phyloP scores from a whole-genome alignment of 1,140 invertebrate species.

The Euura lappo region DNA sequence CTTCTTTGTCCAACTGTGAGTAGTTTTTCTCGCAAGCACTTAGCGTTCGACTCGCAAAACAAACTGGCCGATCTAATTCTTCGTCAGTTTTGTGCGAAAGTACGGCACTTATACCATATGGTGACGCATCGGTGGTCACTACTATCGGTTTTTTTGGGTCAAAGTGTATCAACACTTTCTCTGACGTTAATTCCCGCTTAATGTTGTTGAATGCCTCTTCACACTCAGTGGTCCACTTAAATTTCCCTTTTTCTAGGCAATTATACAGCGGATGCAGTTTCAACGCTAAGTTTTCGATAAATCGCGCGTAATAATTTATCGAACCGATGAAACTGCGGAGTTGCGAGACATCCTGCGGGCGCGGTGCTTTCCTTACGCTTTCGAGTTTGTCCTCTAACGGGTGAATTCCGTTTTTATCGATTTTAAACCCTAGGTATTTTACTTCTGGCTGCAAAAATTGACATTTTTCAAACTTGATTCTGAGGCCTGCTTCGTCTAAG shows the following conservation, averaged over 20 bases:
- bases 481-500: conserved; percentile 3
- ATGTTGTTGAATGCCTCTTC: conserved; percentile 28
- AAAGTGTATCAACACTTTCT: conserved; percentile 40
- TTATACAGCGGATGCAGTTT: conserved; percentile 33
- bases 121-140: conserved; percentile 48
- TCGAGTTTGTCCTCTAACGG: conserved; percentile 30
- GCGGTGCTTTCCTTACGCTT: conserved; percentile 27
- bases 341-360: conserved; percentile 26
- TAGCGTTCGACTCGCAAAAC: conserved; percentile 43
- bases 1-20: conserved; percentile 31
- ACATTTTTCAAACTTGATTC: conserved; percentile 32
- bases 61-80: conserved; percentile 38
- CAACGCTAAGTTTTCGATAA: conserved; percentile 42
- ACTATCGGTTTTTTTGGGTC: conserved; percentile 37
- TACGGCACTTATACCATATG: conserved; percentile 45
- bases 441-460: conserved; percentile 38
- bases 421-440: conserved; percentile 37
- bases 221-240: background rate
- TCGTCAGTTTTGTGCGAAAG: conserved; percentile 38
- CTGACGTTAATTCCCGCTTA: conserved; percentile 30
- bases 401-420: conserved; percentile 34
- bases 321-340: conserved; percentile 34
- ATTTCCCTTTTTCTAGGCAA: background rate
- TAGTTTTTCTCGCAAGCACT: conserved; percentile 43
- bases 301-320: conserved; percentile 44